Percentiles rank a stretch among this genome's conserved stretches.
phyloP scores from a whole-genome alignment of 2,888 invertebrate genomes.

The Frankliniella intonsa region DNA sequence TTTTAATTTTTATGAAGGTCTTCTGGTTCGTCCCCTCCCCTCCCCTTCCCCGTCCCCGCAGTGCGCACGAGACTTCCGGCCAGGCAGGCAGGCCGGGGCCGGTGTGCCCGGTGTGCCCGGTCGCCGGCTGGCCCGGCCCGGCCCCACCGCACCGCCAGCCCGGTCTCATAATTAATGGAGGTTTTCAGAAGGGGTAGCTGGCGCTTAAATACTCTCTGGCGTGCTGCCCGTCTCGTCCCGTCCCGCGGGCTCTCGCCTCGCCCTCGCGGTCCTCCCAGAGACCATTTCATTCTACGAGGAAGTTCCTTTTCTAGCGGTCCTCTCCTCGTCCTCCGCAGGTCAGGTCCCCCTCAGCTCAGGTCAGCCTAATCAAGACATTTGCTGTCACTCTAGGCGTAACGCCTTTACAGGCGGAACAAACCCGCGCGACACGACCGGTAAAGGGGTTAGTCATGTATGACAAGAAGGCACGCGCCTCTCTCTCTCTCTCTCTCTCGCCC shows the following conservation, averaged over 20 bases:
- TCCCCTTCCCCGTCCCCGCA: neutral
- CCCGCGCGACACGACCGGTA: neutral
- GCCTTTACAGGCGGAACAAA: too few species aligned
- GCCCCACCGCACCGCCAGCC: neutral
- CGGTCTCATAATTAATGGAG: neutral
- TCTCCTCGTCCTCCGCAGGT: too few species aligned
- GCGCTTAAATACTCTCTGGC: neutral
- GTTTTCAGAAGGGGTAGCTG: neutral
- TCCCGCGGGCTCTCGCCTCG: neutral
- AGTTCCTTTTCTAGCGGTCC: neutral
- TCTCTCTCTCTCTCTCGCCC: too few species aligned
- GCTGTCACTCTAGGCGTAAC: too few species aligned
- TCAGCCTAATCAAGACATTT: too few species aligned
- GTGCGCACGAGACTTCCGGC: constrained; percentile 1
- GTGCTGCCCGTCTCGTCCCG: neutral
- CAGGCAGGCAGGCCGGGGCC: too few species aligned
- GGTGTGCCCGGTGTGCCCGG: too few species aligned
- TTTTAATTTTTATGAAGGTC: too few species aligned
- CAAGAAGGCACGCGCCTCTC: neutral
- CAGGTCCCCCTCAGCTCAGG: too few species aligned
- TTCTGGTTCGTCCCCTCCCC: neutral
- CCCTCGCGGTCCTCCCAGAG: neutral
- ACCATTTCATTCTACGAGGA: neutral
- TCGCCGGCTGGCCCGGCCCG: too few species aligned
- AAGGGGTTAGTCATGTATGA: neutral